These are phyloP conservation scores for Ditylenchus weischeri DNA, from an alignment of 2,888 invertebrate genomes.

Conservation along the genomic window DNA sequence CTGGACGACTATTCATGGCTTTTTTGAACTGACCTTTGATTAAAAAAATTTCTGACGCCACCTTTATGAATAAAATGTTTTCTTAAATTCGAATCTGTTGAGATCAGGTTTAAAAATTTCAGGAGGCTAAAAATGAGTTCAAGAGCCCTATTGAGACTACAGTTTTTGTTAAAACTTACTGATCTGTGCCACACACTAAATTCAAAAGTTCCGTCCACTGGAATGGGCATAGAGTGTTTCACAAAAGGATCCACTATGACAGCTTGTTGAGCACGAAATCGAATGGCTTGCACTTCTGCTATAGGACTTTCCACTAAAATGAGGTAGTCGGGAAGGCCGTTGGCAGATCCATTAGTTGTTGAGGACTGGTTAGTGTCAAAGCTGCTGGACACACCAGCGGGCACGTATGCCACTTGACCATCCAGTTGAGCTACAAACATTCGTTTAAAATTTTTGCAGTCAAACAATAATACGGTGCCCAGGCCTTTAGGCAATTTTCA, in stretches of 20 bases:
- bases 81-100: no score
- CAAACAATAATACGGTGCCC: no score
- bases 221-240: constrained; percentile 35
- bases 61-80: no score
- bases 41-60: no score
- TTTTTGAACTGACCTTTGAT: no score
- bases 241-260: constrained; percentile 32
- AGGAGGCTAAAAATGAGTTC: no score
- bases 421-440: constrained; percentile 32
- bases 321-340: not conserved
- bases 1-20: no score
- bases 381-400: constrained; percentile 10
- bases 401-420: constrained; percentile 34
- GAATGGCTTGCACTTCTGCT: constrained; percentile 25
- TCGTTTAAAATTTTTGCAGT: no score
- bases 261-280: constrained; percentile 26
- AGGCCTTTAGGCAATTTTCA: no score
- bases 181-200: constrained; percentile 22
- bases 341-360: not conserved
- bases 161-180: constrained; percentile 8
- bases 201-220: constrained; percentile 20
- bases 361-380: not conserved
- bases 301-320: constrained; percentile 27
- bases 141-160: no score
- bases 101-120: no score